Percentiles rank a stretch among this genome's conserved stretches.
Conservation (phyloP, 2,113 vertebrate genomes). For the Heterocephalus glaber region DNA sequence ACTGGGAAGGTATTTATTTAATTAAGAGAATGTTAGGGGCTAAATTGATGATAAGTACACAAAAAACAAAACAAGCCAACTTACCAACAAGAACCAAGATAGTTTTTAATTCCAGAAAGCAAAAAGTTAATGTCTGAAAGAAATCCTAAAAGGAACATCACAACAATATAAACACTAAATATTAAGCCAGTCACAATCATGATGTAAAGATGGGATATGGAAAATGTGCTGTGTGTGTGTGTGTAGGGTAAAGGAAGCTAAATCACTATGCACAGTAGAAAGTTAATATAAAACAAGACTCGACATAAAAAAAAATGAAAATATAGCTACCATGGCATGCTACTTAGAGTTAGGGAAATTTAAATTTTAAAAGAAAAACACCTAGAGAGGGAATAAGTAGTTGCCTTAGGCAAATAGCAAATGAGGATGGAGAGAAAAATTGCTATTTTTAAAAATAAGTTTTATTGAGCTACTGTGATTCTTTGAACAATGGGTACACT, state of each 20-base stretch:
- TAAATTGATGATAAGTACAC: neutral
- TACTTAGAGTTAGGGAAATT: neutral
- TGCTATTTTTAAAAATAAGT: neutral
- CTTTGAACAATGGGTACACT: neutral
- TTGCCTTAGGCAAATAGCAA: neutral
- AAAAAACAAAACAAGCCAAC: slow-evolving; percentile 12
- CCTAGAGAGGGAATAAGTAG: neutral
- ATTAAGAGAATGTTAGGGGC: neutral
- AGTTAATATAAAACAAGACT: neutral
- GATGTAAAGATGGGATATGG: neutral
- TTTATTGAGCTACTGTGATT: neutral
- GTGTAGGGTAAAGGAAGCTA: neutral
- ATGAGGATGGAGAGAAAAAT: neutral
- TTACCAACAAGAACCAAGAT: slow-evolving; percentile 5
- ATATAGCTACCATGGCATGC: neutral
- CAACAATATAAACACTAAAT: neutral
- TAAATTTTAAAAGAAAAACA: neutral
- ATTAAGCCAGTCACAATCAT: neutral
- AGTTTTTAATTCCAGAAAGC: slow-evolving; percentile 28
- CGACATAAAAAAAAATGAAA: slow-evolving; percentile 1
- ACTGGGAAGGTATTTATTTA: neutral
- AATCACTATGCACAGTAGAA: neutral
- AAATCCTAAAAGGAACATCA: neutral
- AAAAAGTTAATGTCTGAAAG: neutral
- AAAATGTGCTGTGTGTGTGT: neutral